Evolutionary conservation across 92 coral and sea anemone species (phyloP).

Genomic region (Zoanthus sociatus): DNA sequence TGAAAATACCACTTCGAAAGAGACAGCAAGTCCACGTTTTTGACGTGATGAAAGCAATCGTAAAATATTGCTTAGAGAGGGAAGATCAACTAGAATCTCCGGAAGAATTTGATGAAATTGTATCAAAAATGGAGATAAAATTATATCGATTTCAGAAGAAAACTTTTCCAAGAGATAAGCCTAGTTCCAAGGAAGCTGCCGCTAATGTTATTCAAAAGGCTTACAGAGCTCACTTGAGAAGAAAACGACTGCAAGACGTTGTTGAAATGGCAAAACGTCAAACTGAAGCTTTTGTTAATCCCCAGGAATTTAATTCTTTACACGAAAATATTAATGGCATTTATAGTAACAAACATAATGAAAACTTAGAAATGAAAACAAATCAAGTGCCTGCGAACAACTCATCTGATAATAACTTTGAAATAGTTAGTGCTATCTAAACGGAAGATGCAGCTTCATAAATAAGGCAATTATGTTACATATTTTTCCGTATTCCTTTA

Average conservation of each 20-base stretch:
- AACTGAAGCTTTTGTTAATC: slow-evolving; percentile 1
- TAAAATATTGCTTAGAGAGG: slow-evolving; percentile 74
- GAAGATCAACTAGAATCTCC: slow-evolving; percentile 80
- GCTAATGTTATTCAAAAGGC: slow-evolving; percentile 28
- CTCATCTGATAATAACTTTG: background rate
- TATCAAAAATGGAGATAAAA: slow-evolving; percentile 77
- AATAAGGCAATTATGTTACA: too few relatives aligned
- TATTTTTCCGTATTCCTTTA: too few relatives aligned
- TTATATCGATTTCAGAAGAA: background rate
- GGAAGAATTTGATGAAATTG: slow-evolving; percentile 78
- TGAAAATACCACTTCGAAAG: slow-evolving; percentile 85
- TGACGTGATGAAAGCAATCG: slow-evolving; percentile 88
- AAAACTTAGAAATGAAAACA: slow-evolving; percentile 1
- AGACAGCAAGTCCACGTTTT: slow-evolving; percentile 90
- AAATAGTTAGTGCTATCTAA: background rate
- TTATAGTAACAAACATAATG: background rate
- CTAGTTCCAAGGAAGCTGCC: slow-evolving; percentile 33
- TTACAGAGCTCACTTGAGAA: background rate
- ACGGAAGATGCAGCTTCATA: too few relatives aligned
- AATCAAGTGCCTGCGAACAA: background rate
- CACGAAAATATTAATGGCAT: background rate
- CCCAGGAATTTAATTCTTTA: background rate
- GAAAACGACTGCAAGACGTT: slow-evolving; percentile 23
- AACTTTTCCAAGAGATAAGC: background rate
- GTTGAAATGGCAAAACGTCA: slow-evolving; percentile 17